Evolutionary conservation across 2,888 invertebrate genomes (phyloP).

Genomic region (Lepidocyrtoides sp.): DNA sequence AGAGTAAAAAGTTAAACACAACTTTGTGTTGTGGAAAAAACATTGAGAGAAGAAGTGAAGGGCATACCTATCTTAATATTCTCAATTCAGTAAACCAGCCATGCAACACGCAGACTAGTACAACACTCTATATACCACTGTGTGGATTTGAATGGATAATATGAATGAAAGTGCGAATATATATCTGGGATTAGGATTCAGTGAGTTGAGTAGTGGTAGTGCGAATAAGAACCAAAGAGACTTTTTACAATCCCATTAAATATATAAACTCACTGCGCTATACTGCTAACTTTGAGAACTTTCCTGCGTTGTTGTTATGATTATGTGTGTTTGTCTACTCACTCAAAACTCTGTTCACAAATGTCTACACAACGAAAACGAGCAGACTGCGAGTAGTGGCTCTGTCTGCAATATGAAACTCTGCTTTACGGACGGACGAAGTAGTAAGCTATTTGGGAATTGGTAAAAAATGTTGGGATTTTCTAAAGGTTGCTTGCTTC

Average conservation of each 20-base stretch:
- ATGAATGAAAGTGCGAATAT: constrained; percentile 40
- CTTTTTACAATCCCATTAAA: not conserved
- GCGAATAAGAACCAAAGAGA: not conserved
- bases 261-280: not conserved
- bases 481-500: constrained; percentile 55
- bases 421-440: not conserved
- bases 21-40: no score
- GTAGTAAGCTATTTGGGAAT: not conserved
- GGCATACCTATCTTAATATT: not conserved
- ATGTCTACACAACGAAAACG: not conserved
- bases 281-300: no score
- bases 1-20: not conserved
- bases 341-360: not conserved
- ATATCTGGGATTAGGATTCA: not conserved
- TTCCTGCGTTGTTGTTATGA: not conserved
- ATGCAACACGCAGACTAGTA: not conserved
- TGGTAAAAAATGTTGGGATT: constrained; percentile 39
- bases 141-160: constrained; percentile 3
- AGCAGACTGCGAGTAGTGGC: no score
- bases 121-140: not conserved
- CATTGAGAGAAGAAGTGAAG: no score
- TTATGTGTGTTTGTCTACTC: not conserved
- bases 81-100: not conserved
- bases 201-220: no score
- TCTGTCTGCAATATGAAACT: no score